Base-by-base conservation (phyloP, 2,888 invertebrate genomes). In the Phragmatobia fuliginosa region DNA sequence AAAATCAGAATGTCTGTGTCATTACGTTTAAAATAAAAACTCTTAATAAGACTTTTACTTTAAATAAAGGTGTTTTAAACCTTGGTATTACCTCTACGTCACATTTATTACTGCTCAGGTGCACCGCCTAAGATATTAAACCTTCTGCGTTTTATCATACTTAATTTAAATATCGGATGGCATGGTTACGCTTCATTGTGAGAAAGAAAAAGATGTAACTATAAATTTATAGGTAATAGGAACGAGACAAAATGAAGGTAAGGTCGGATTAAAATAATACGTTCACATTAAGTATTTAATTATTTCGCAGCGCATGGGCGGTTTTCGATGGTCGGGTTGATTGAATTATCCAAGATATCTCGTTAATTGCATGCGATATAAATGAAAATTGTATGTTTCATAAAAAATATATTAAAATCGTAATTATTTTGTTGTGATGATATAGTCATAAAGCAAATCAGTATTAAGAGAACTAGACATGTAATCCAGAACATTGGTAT, bases 131-230 rank as follows among this genome's bases (percentile, higher is more conserved):
- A 66, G 80, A 79, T 82, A 83, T 84, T 78, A 83, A 86, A 83
- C 81, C 81, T 76, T 79, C 73, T 81, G 79, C 84, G 81, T 74
- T 84, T 83, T 83, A 84, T 83, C 80, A 83, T 83, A 74, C 82
- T 82, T 84, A 80, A 85, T 84, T 85, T 84, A 81, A 84, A 87
- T 79, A 81, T 86, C 75, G 83, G 80, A 82, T 83, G 71, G 75
- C 76, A 77, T 80, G 56, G 56, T 16, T 28, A 56, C 16, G 16
- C 56, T 28, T 16, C 0, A 25, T 52, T 52, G 25, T 52, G 25
- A 25, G 28, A 28, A 56, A 56, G 14, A 28, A 56, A 56, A 14
- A 56, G 28, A 56, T 28, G 28, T 6, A 14, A 28, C 2, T 56
- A 56, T 1, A 16, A 56, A 16, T 28, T 56, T 16, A 4, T 56